Base-by-base conservation (phyloP, 2,113 vertebrate species). In the Cinclus cinclus region DNA sequence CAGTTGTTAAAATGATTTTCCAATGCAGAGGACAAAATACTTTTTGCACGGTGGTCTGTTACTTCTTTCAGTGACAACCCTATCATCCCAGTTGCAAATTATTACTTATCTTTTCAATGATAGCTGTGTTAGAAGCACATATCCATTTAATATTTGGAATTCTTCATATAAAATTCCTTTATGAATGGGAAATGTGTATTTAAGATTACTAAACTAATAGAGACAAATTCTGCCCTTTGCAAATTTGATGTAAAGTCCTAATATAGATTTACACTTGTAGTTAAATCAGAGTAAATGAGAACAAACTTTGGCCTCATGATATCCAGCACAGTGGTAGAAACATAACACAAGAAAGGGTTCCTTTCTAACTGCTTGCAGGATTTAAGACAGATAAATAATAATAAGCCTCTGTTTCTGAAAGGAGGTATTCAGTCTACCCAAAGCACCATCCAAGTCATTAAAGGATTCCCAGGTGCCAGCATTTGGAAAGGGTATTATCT, bases 401-500 rank as follows among this genome's bases (percentile, higher is more conserved):
- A 93, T 86, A 89, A 86, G 37, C 60, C 76, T 96, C 88, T 94
- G 71, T 89, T 94, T 92, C 87, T 96, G 91, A 87, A 95, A 96
- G 76, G 50, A 91, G 84, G 90, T 95, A 94, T 49, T 95, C 90
- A 81, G 68, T 89, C 87, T 84, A 87, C 79, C 30, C 69, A 91
- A 94, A 95, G 71, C 60, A 94, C 91, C 44, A 76, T 96, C 62
- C 83, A 91, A 86, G 75, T 89, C 87, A 92, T 94, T 94, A 94
- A 90, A 91, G 91, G 92, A 94, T 95, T 95, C 88, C 95, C 95
- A 95, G 94, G 82, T 96, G 87, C 91, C 87, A 96, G 91, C 81
- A 96, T 92, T 97, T 92, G 87, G 95, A 92, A 96, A 90, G 65
- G 58, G 71, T 93, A 95, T 95, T 96, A 96, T 52, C 91, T 95